phyloP scores from a whole-genome alignment of 2,888 invertebrate genomes.

The Trimorus sp. region DNA sequence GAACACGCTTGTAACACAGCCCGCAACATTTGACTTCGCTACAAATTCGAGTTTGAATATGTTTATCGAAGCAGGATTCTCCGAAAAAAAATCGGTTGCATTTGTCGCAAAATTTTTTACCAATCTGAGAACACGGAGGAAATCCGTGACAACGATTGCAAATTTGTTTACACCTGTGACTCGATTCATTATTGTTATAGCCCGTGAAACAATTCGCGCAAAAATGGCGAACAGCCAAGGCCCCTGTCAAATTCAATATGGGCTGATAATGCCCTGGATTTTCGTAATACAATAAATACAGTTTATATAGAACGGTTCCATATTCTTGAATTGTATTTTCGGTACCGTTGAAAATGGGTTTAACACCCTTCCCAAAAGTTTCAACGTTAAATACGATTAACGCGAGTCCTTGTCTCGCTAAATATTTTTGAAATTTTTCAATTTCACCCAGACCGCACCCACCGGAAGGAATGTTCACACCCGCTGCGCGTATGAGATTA shows the following conservation, averaged over 20 bases:
- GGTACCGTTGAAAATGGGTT: conserved; percentile 3
- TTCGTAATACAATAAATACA: conserved; percentile 21
- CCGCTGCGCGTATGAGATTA: not conserved
- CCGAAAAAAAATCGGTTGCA: too few relatives aligned
- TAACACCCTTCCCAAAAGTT: not conserved
- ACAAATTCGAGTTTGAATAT: too few relatives aligned
- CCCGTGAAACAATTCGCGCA: not conserved
- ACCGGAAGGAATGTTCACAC: not conserved
- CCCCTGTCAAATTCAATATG: conserved; percentile 13
- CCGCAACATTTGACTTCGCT: too few relatives aligned
- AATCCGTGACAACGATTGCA: too few relatives aligned
- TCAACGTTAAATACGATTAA: not conserved
- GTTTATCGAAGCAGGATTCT: too few relatives aligned
- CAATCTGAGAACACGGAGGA: too few relatives aligned
- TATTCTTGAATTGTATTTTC: not conserved
- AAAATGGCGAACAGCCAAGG: conserved; percentile 4
- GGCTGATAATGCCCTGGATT: conserved; percentile 5
- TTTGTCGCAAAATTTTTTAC: too few relatives aligned
- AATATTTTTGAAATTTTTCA: conserved; percentile 6
- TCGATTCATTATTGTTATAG: too few relatives aligned
- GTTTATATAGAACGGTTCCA: not conserved
- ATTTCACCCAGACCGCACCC: conserved; percentile 17
- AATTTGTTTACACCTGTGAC: too few relatives aligned
- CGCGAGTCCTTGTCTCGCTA: not conserved
- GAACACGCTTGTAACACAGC: too few relatives aligned